These are phyloP conservation scores for Platorchestia sp. DNA, from an alignment of 1,140 invertebrate species.

Conservation along the genomic window DNA sequence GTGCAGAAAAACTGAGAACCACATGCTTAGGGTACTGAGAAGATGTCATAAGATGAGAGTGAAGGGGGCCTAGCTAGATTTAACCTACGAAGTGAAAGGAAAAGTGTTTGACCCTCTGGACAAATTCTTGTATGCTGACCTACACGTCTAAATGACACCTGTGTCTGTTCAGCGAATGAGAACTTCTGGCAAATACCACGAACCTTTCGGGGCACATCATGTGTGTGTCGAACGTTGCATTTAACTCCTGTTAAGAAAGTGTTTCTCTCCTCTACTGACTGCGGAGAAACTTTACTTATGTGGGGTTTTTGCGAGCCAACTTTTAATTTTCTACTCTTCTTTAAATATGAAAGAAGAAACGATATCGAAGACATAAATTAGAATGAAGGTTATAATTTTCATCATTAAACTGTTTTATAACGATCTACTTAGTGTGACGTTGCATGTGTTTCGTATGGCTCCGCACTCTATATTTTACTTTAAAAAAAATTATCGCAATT, in stretches of 20 bases:
- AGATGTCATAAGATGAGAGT: background rate
- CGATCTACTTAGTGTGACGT: too few species aligned
- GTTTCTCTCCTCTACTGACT: background rate
- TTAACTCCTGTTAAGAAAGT: background rate
- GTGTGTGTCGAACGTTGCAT: background rate
- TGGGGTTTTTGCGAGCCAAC: background rate
- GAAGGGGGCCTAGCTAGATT: background rate
- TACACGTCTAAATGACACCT: background rate
- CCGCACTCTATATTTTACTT: too few species aligned
- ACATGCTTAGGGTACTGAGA: background rate
- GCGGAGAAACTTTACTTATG: background rate
- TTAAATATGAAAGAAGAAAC: too few species aligned
- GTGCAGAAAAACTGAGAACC: background rate
- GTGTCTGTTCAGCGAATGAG: background rate
- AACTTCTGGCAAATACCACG: background rate
- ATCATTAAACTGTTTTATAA: too few species aligned
- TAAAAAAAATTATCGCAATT: too few species aligned
- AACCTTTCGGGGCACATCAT: background rate
- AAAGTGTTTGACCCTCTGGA: background rate
- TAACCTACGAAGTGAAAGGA: background rate
- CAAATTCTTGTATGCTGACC: background rate
- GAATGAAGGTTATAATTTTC: too few species aligned
- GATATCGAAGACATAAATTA: too few species aligned
- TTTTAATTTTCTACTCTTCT: too few species aligned
- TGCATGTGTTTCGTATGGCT: too few species aligned